These are phyloP conservation scores for Cephus pygmeus DNA, from an alignment of 2,888 invertebrate species.

Conservation along the genomic window DNA sequence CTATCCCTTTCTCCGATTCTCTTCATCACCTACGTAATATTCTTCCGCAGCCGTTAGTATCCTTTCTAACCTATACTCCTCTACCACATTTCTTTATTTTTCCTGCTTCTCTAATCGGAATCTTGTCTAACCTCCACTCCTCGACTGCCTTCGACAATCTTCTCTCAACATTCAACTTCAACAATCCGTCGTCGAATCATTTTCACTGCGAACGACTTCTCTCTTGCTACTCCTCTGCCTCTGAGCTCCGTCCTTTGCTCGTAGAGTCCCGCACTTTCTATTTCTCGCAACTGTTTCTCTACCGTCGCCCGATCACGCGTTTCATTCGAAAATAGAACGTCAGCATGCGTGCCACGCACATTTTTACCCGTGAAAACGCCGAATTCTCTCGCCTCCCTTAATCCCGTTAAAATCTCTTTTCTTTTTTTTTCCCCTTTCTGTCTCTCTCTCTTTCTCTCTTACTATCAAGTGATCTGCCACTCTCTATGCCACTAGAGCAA, in stretches of 20 bases:
- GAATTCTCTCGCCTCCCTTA: conserved; percentile 40
- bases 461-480: neutral
- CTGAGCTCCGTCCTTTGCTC: conserved; percentile 13
- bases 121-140: conserved; percentile 4
- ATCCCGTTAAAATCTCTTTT: conserved; percentile 16
- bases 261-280: conserved; percentile 14
- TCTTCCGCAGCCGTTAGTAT: conserved; percentile 1
- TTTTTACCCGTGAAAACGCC: conserved; percentile 56
- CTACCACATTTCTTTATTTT: conserved; percentile 11
- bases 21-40: neutral
- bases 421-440: conserved; percentile 24
- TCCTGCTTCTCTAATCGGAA: conserved; percentile 15
- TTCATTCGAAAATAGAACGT: conserved; percentile 61
- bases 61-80: conserved; percentile 5
- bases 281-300: conserved; percentile 25
- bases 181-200: neutral
- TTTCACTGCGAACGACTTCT: neutral
- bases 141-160: neutral
- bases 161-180: conserved; percentile 11
- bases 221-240: conserved; percentile 12
- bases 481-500: neutral
- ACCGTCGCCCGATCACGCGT: conserved; percentile 49
- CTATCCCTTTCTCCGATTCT: conserved; percentile 10
- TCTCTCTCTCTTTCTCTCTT: neutral
- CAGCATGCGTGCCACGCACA: conserved; percentile 53